Conservation (phyloP, 2,888 invertebrate genomes). For the Nemoura dubitans region DNA sequence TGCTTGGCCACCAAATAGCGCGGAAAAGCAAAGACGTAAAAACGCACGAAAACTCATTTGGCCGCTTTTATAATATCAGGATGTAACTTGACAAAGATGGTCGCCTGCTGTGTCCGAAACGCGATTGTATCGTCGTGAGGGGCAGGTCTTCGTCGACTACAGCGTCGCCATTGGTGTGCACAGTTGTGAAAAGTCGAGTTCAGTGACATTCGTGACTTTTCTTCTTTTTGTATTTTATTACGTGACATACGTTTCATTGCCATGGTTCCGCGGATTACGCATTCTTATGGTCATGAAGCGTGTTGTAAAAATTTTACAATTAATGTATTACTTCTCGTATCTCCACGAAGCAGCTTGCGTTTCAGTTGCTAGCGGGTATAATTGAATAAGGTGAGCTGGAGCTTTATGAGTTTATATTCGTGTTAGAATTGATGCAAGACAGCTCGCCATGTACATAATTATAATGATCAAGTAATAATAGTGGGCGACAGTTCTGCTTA, state of each 20-base stretch:
- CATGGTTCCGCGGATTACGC: constrained; percentile 39
- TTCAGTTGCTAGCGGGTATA: not conserved
- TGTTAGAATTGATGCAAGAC: constrained; percentile 28
- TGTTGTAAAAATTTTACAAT: constrained; percentile 14
- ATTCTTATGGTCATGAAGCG: constrained; percentile 37
- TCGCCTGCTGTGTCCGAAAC: not conserved
- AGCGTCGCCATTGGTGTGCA: not conserved
- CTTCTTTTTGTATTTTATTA: constrained; percentile 8
- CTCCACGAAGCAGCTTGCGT: not conserved
- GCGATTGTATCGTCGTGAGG: not conserved
- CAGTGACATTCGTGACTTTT: constrained; percentile 29
- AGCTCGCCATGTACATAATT: not conserved
- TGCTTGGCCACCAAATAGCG: not conserved
- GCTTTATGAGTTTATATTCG: not conserved
- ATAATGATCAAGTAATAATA: constrained; percentile 23
- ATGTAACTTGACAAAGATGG: not conserved
- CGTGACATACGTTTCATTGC: constrained; percentile 41
- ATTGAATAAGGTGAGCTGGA: not conserved
- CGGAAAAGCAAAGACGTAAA: not conserved
- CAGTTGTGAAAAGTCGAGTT: constrained; percentile 20
- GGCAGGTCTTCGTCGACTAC: not conserved
- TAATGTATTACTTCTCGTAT: constrained; percentile 2
- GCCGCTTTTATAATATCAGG: not conserved
- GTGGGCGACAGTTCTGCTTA: not conserved
- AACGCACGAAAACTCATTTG: not conserved